These are phyloP conservation scores for Mastomys natalensis DNA, from an alignment of 2,113 vertebrate species.

Conservation along the genomic window DNA sequence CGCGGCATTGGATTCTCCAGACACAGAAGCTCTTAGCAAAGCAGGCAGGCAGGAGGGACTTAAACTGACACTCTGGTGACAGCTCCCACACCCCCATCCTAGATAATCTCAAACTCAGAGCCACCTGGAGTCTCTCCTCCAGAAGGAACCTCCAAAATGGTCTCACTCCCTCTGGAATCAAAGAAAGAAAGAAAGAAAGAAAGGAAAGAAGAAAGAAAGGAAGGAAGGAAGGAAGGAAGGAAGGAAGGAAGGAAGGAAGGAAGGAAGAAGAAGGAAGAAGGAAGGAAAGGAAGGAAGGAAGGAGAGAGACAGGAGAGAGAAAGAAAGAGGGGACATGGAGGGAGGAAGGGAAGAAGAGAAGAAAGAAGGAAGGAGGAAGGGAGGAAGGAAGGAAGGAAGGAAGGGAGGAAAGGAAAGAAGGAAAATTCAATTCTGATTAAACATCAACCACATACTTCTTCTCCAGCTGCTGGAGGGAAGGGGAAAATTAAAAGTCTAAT, in stretches of 20 bases:
- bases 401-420: neutral
- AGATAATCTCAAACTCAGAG: neutral
- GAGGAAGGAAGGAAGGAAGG: neutral
- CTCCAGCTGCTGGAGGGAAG: conserved; percentile 65
- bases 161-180: neutral
- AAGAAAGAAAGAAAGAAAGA: neutral
- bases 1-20: conserved; percentile 71
- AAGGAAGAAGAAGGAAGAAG: neutral
- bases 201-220: neutral
- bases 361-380: neutral
- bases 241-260: neutral
- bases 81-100: neutral
- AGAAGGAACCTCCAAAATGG: conserved; percentile 42
- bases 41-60: neutral
- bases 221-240: neutral
- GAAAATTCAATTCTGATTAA: conserved; percentile 69
- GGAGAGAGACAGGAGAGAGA: too few species aligned
- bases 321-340: too few species aligned
- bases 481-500: conserved; percentile 76
- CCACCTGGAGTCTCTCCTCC: neutral
- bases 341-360: neutral
- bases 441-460: conserved; percentile 57
- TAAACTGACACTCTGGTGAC: neutral
- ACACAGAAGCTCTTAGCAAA: conserved; percentile 33
- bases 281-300: too few species aligned